These are phyloP conservation scores for Tringa solitaria DNA, from an alignment of 2,113 vertebrate species.

Conservation along the genomic window DNA sequence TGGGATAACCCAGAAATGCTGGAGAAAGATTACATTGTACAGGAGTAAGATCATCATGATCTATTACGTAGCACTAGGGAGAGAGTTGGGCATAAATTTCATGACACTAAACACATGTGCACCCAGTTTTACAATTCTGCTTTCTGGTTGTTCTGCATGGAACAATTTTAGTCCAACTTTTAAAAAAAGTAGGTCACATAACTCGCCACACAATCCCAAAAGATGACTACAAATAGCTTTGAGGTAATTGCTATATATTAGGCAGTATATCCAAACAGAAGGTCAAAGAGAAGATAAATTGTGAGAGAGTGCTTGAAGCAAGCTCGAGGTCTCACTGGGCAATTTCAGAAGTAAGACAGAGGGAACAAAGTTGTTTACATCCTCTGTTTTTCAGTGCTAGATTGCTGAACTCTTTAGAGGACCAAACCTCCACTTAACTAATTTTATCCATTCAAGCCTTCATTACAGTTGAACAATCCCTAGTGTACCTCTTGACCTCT, in stretches of 20 bases:
- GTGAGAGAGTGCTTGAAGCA: slow-evolving; percentile 14
- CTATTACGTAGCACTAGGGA: background rate
- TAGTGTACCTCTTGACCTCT: slow-evolving; percentile 22
- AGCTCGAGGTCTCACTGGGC: background rate
- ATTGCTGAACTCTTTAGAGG: background rate
- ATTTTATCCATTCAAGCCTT: slow-evolving; percentile 11
- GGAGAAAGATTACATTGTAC: background rate
- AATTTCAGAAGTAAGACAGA: slow-evolving; percentile 23
- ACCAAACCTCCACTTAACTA: background rate
- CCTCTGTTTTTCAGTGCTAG: background rate
- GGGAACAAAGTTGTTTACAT: background rate
- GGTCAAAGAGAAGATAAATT: slow-evolving; percentile 36
- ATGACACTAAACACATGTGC: background rate
- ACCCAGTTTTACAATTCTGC: background rate
- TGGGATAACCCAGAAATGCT: background rate
- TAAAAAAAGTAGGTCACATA: background rate
- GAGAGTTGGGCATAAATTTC: background rate
- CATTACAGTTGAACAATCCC: background rate
- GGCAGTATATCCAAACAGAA: slow-evolving; percentile 4
- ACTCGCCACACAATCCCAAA: background rate
- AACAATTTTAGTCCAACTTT: background rate
- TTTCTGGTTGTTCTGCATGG: background rate
- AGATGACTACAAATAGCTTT: background rate
- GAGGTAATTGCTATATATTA: slow-evolving; percentile 17
- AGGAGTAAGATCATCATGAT: background rate